These are phyloP conservation scores for Diplolepis rosae DNA, from an alignment of 2,888 invertebrate species.

Conservation along the genomic window DNA sequence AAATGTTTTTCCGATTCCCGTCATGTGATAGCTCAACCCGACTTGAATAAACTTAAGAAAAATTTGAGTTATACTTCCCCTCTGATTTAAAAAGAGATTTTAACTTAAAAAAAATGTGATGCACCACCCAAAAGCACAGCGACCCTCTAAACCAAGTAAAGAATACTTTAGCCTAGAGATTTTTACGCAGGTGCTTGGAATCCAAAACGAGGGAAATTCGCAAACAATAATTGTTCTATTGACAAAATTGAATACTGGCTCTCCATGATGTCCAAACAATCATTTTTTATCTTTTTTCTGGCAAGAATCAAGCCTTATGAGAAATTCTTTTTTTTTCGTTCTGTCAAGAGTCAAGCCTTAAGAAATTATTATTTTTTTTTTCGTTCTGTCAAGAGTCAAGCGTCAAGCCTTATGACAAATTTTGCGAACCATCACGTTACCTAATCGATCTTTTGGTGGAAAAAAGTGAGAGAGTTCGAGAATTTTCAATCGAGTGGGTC, in stretches of 20 bases:
- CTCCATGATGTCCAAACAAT: slow-evolving; percentile 15
- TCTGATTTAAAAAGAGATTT: not conserved
- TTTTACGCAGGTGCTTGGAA: not conserved
- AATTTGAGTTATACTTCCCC: not conserved
- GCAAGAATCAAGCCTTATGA: no score
- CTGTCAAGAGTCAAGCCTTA: not conserved
- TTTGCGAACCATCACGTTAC: not conserved
- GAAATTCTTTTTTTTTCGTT: no score
- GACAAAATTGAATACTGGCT: not conserved
- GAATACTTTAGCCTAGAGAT: not conserved
- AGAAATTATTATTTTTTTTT: no score
- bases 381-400: not conserved
- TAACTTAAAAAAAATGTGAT: not conserved
- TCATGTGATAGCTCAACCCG: not conserved
- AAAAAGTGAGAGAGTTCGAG: slow-evolving; percentile 2
- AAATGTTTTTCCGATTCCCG: slow-evolving; percentile 5
- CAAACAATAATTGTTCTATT: not conserved
- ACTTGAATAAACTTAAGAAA: not conserved
- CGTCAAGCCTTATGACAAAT: slow-evolving; percentile 4
- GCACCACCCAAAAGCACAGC: not conserved
- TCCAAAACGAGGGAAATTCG: not conserved
- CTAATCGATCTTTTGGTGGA: not conserved
- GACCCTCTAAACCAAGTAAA: not conserved
- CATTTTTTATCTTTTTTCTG: not conserved
- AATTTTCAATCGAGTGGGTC: slow-evolving; percentile 18